These are phyloP conservation scores for Pholis gunnellus DNA, from an alignment of 2,113 vertebrate species.

Conservation along the genomic window DNA sequence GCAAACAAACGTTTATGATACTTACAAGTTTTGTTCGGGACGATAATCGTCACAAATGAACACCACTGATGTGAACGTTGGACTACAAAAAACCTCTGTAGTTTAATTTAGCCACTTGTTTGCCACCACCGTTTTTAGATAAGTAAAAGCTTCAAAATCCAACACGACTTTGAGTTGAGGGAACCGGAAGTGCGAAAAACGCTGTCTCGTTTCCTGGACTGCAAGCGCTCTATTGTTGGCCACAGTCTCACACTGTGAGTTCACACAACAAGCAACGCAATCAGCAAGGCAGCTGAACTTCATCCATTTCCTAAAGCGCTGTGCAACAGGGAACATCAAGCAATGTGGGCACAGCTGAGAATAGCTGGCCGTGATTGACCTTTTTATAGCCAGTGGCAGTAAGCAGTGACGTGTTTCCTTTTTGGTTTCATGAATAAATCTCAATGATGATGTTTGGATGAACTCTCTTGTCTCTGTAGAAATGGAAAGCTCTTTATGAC, in stretches of 20 bases:
- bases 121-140: background rate
- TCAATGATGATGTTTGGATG: background rate
- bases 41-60: too few relatives aligned
- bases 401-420: background rate
- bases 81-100: background rate
- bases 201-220: background rate
- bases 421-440: slow-evolving; percentile 19
- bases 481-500: background rate
- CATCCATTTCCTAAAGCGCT: slow-evolving; percentile 2
- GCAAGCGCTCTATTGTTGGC: background rate
- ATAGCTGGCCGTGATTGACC: background rate
- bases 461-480: background rate
- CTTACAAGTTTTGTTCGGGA: too few relatives aligned
- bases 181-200: background rate
- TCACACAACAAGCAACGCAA: slow-evolving; percentile 15
- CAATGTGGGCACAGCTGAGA: slow-evolving; percentile 5
- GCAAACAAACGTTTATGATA: background rate
- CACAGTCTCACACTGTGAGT: background rate
- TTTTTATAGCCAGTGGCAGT: slow-evolving; percentile 15
- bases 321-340: slow-evolving; percentile 1
- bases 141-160: background rate
- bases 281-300: slow-evolving; percentile 18
- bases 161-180: too few relatives aligned
- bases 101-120: background rate
- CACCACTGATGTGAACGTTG: background rate